Evolutionary conservation across 1,140 invertebrate species (phyloP), one percentile per base, ranked within the genome.

Genomic region (Heliconius himera): DNA sequence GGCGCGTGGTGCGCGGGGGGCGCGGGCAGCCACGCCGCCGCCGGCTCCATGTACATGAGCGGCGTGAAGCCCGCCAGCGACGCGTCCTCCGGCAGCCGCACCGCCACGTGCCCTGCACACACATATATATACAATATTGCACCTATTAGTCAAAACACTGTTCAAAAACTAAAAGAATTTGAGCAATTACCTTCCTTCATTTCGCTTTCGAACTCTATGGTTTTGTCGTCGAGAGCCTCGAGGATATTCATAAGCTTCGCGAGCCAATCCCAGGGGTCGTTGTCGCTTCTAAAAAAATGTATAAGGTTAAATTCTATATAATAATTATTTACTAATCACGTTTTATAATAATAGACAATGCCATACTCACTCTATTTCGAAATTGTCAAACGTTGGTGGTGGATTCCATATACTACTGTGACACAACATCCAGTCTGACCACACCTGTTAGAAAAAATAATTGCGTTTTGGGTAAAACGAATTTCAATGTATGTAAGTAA

Each of bases 351-450:
- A 74, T 29, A 13, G 41, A 46, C 16, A 46, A 49, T 51, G 79
- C 54, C 70, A 77, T 78, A 96, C 96, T 96, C 90, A 98, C 97
- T 97, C 97, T 73, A 97, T 95, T 93, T 96, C 96, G 88, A 97
- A 98, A 92, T 98, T 97, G 73, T 96, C 95, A 78, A 97, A 97
- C 26, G 96, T 96, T 56, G 98, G 98, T 46, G 97, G 97, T 41
- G 98, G 98, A 95, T 98, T 98, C 98, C 98, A 98, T 54, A 98
- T 95, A 33, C 95, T 95, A 84, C 96, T 96, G 89, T 98, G 97
- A 89, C 97, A 97, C 70, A 98, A 95, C 96, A 98, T 97, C 98
- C 98, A 98, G 91, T 99, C 98, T 88, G 97, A 97, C 97, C 98
- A 98, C 80, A 98, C 96, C 96, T 97, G 86, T 3, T 87, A 89